Evolutionary conservation across 2,797 vertebrate species (phyloP), one percentile per base, ranked within the genome.

Genomic region (Pygocentrus nattereri): DNA sequence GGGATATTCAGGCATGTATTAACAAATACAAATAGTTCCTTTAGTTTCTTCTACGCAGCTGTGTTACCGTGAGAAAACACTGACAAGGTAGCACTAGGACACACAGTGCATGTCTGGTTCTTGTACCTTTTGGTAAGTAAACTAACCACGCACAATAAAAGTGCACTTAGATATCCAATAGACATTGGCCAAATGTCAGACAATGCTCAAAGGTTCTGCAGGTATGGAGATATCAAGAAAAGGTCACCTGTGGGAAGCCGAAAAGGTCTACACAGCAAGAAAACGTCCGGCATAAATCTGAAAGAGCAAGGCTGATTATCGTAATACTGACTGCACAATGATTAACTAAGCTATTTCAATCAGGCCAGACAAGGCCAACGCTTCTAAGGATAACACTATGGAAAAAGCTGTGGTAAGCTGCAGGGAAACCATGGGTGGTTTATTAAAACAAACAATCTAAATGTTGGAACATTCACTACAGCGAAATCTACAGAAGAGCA

Each of bases 251-350:
- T 41, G 41, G 67, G 25, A 62, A 62, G 31, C 38, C 16, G 41
- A 23, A 68, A n/a, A 44, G 64, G 64, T 68, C 34, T 38, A 21
- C 15, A 30, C 4, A 41, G 62, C 34, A 5, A 61, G 41, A 50
- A 41, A 13, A 47, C 27, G 11, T 54, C 69, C 47, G 52, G 44
- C 19, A 72, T 52, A 71, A 25, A 50, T 16, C 44, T 71, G 19
- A 54, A 75, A 19, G 27, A 68, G 64, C 31, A 59, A 30, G 12
- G 70, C 15, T 58, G 52, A 74, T 74, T 56, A 74, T n/a, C 23
- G 5, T 76, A 81, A 82, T 82, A 82, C 80, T 82, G 80, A 76
- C 67, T 13, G 41, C 18, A 71, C n/a, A 73, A 52, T 31, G 23
- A 54, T 38, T 73, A 58, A 54, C 27, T 54, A 54, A n/a, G 49